A percentile compares a stretch with the other conserved stretches of the same genome.
Conservation (phyloP, 2,797 vertebrate genomes). For the Lagodon rhomboides region DNA sequence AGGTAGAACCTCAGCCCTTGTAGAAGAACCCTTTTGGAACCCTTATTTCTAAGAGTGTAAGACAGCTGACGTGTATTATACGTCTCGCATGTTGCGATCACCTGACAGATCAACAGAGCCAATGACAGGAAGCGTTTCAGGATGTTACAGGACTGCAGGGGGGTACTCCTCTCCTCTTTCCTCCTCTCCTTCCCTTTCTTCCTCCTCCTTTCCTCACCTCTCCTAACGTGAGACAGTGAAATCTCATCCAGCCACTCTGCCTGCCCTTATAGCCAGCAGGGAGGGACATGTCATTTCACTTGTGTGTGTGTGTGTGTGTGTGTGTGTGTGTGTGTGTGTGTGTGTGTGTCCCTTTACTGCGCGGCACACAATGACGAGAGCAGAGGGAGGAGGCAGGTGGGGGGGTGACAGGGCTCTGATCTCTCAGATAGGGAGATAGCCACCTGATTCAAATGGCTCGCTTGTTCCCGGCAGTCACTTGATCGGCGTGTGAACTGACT, state of each 20-base stretch:
- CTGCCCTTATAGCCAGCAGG: constrained; percentile 75
- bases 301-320: constrained; percentile 55
- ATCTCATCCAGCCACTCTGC: constrained; percentile 87
- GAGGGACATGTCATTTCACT: constrained; percentile 90
- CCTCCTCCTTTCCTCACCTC: constrained; percentile 42
- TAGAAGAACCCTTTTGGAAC: too few relatives aligned
- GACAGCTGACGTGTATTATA: neutral
- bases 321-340: constrained; percentile 44
- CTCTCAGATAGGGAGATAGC: constrained; percentile 92
- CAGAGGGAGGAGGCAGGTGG: constrained; percentile 56
- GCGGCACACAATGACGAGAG: constrained; percentile 85
- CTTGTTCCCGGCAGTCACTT: constrained; percentile 92
- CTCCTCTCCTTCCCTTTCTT: constrained; percentile 27
- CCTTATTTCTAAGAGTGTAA: too few relatives aligned
- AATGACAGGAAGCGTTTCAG: constrained; percentile 50
- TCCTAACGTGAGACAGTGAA: constrained; percentile 85
- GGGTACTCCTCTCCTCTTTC: constrained; percentile 56
- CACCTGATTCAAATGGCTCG: constrained; percentile 93
- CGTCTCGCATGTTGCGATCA: neutral
- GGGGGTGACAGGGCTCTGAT: constrained; percentile 89
- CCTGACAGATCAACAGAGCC: constrained; percentile 5
- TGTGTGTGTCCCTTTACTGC: constrained; percentile 59
- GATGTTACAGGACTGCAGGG: constrained; percentile 74
- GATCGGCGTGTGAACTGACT: constrained; percentile 94
- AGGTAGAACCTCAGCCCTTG: too few relatives aligned